A percentile compares a stretch with the other conserved stretches of the same genome.
phyloP scores from a whole-genome alignment of 2,797 vertebrate genomes.

The Melanotaenia nigrans region DNA sequence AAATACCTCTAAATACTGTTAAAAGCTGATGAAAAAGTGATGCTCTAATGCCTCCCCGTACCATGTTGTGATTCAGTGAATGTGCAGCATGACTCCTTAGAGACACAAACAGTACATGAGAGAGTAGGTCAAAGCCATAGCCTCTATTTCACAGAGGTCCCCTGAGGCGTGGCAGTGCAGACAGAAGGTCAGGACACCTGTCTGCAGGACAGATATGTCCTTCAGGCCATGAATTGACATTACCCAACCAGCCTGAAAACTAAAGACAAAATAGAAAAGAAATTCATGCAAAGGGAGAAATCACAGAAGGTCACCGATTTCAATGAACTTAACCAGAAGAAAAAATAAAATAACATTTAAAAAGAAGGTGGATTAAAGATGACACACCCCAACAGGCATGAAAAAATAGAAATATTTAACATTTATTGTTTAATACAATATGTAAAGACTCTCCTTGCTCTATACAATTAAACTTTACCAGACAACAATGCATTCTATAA shows the following conservation, averaged over 20 bases:
- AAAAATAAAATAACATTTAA: neutral
- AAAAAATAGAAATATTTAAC: neutral
- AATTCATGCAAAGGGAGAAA: conserved; percentile 31
- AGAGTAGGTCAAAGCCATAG: conserved; percentile 74
- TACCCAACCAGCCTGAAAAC: conserved; percentile 27
- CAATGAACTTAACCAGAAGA: conserved; percentile 15
- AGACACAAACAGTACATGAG: conserved; percentile 65
- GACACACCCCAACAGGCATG: neutral
- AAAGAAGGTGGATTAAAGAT: neutral
- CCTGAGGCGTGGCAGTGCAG: conserved; percentile 66
- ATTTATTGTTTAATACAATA: neutral
- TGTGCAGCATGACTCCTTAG: conserved; percentile 58
- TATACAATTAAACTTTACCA: conserved; percentile 14
- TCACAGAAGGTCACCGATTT: conserved; percentile 40
- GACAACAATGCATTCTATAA: conserved; percentile 26
- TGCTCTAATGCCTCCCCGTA: conserved; percentile 21
- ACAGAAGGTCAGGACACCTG: conserved; percentile 78
- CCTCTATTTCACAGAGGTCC: conserved; percentile 74
- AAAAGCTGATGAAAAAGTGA: neutral
- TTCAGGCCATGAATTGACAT: conserved; percentile 61
- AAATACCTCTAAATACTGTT: conserved; percentile 4
- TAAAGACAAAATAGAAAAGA: neutral
- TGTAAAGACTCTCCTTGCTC: neutral
- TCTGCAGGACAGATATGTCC: conserved; percentile 71
- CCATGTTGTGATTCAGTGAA: conserved; percentile 58